Evolutionary conservation across 1,140 invertebrate genomes (phyloP), one percentile per base, ranked within the genome.

Genomic region (Drosophila serrata): DNA sequence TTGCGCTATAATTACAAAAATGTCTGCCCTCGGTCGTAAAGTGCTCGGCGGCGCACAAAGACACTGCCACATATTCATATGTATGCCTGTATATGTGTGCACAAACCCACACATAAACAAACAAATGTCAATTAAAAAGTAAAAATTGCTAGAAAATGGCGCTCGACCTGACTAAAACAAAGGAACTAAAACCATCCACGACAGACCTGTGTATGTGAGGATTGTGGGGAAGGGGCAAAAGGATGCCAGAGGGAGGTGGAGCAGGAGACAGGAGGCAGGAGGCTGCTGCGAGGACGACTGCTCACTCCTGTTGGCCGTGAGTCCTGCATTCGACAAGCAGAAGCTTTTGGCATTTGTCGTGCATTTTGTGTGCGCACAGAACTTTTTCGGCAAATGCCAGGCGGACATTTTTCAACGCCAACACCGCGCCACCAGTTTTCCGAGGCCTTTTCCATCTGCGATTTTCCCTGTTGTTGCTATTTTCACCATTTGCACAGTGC

Each of bases 41-140:
- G 82, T 86, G 82, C 82, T 86, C 62, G 46, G 31, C 69, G 59
- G 67, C 11, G 75, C 19, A 53, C 73, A 35, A 51, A 39, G 22
- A 60, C 27, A 67, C 13, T 29, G 13, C 19, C 35, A 70, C 11
- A 73, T 39, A 24, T 46, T 51, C 24, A 33, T 40, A 61, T 58
- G 24, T 43, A 45, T 53, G 31, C n/a, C n/a, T 31, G 40, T 33
- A 35, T 12, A 33, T 11, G 24, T 22, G 45, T 43, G 55, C 42
- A 58, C 31, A 59, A 42, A 63, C 35, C 43, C 33, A 61, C 31
- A 59, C 62, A 59, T 56, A 72, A 62, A 63, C 80, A 87, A 79
- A 88, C 84, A 87, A 87, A 88, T 87, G 84, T 87, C 84, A 87
- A 87, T 87, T 87, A 87, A 87, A 88, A 87, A 88, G 79, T 80